phyloP scores from a whole-genome alignment of 2,797 vertebrate genomes.

The Tachyglossus aculeatus region DNA sequence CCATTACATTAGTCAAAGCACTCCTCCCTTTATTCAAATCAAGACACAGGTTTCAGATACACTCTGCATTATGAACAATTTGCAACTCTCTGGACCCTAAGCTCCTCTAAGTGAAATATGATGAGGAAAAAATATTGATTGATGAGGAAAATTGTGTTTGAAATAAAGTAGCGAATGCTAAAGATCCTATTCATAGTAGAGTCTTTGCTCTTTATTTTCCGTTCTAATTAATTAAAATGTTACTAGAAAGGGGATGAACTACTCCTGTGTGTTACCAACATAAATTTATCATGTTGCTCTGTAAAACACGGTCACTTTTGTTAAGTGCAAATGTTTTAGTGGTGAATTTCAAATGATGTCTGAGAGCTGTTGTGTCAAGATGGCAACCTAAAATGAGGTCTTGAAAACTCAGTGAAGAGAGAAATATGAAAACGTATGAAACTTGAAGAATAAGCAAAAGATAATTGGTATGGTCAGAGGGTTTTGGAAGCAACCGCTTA shows the following conservation, averaged over 20 bases:
- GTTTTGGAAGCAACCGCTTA: neutral
- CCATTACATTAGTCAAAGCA: conserved; percentile 5
- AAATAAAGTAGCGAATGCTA: conserved; percentile 11
- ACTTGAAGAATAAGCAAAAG: conserved; percentile 5
- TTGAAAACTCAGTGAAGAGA: conserved; percentile 23
- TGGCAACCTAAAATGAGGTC: neutral
- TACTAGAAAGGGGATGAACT: conserved; percentile 52
- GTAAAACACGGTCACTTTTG: conserved; percentile 56
- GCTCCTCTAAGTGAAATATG: conserved; percentile 26
- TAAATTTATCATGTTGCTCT: conserved; percentile 60
- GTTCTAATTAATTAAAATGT: conserved; percentile 63
- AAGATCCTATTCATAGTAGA: conserved; percentile 45
- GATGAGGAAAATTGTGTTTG: neutral
- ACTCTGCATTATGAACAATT: conserved; percentile 32
- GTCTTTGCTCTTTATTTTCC: conserved; percentile 52
- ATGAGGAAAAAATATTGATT: neutral
- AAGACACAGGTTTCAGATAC: conserved; percentile 22
- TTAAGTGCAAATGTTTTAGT: conserved; percentile 62
- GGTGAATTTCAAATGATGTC: conserved; percentile 54
- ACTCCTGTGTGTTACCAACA: conserved; percentile 57
- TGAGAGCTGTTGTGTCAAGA: conserved; percentile 9
- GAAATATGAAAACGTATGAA: conserved; percentile 26
- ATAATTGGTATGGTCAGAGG: rapidly evolving
- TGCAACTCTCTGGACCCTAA: conserved; percentile 34
- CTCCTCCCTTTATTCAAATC: conserved; percentile 29